Base-by-base conservation (phyloP, 2,113 vertebrate species). In the Terrapene triunguis region DNA sequence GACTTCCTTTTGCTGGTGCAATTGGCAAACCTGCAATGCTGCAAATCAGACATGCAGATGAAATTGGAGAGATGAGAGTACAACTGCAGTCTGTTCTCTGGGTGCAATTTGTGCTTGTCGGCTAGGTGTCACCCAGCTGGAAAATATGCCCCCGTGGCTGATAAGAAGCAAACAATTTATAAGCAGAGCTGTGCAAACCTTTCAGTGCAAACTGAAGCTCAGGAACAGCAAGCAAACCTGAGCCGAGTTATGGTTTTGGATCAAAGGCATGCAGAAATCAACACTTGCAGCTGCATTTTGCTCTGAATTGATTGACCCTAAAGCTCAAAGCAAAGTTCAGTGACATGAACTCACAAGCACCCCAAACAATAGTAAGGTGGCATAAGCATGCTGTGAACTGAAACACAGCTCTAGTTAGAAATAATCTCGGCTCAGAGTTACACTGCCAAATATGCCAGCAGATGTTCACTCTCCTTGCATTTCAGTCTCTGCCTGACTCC, bases 171-270 rank as follows among this genome's bases (percentile, higher is more conserved):
- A 96, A 97, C 95, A 90, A 96, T 96, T 95, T 97, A 47, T 44
- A 97, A 97, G 85, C 93, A 93, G 97, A 96, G 96, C 93, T 95
- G 96, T 97, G 97, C 95, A 97, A 96, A 97, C 95, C 96, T 97
- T 97, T 84, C 76, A 97, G 92, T 96, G 25, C 94, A 97, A 96
- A 96, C 92, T 97, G 96, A 96, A 97, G 96, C 97, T 96, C 96
- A 93, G 91, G 93, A 96, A 95, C 93, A 97, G 97, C 95, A 97
- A 97, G 96, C 92, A 91, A 92, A 96, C 74, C 42, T 76, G 38
- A 76, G 24, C 65, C 14, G 42, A 27, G 13, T 76, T 27, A 44
- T 47, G 24, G 42, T 76, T 89, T 97, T 96, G 97, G 94, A 96
- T 96, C 97, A 96, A 97, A 97, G 96, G 93, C 93, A 97, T 96